These are phyloP conservation scores for Malthinus seriepunctatus DNA, from an alignment of 2,888 invertebrate genomes.

Conservation along the genomic window DNA sequence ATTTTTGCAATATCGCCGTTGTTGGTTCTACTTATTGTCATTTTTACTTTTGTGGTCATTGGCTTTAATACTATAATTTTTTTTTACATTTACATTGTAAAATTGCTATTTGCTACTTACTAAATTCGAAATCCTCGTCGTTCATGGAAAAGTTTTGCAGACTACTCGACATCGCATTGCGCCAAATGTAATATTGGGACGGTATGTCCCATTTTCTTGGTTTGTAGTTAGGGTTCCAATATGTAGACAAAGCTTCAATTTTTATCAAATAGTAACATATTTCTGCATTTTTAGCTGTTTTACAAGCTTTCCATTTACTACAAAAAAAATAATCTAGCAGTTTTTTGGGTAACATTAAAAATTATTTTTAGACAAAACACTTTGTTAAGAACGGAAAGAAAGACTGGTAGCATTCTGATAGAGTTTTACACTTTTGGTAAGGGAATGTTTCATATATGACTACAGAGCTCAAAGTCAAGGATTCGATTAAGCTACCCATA, in stretches of 20 bases:
- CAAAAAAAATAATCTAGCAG: too few relatives aligned
- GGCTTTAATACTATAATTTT: constrained; percentile 70
- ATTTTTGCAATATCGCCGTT: constrained; percentile 63
- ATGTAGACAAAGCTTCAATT: constrained; percentile 74
- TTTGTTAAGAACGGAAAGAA: too few relatives aligned
- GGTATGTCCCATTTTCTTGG: constrained; percentile 59
- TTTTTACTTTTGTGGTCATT: constrained; percentile 75
- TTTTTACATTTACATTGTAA: background rate
- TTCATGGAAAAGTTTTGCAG: constrained; percentile 77
- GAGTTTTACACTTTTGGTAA: too few relatives aligned
- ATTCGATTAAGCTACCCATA: too few relatives aligned
- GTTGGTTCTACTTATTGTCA: constrained; percentile 64
- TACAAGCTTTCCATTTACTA: constrained; percentile 77
- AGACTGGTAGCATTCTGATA: too few relatives aligned
- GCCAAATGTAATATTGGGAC: constrained; percentile 71
- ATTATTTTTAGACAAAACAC: too few relatives aligned
- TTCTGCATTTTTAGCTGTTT: constrained; percentile 54
- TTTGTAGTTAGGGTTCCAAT: constrained; percentile 70
- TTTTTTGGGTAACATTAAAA: too few relatives aligned
- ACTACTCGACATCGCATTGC: constrained; percentile 74
- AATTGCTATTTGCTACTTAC: constrained; percentile 60
- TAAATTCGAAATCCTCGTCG: constrained; percentile 77
- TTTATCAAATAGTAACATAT: constrained; percentile 71
- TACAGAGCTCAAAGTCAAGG: too few relatives aligned
- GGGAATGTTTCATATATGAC: too few relatives aligned